Evolutionary conservation across 2,113 vertebrate genomes (phyloP).

Genomic region (Origma solitaria): DNA sequence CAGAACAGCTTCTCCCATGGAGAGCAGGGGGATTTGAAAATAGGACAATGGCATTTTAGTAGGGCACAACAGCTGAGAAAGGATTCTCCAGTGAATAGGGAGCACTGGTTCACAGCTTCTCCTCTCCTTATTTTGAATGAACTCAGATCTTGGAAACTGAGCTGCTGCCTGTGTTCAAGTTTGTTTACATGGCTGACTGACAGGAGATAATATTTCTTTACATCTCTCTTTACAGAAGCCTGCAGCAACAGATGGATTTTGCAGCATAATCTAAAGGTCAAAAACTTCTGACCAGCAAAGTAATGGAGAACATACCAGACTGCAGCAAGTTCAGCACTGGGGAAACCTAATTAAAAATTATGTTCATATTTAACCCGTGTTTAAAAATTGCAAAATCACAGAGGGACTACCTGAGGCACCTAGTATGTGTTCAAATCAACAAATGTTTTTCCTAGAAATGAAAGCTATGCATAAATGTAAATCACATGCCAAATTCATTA

Average conservation of each 20-base stretch:
- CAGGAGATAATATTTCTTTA: conserved; percentile 15
- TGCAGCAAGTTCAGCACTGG: background rate
- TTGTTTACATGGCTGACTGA: conserved; percentile 14
- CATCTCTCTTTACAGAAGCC: background rate
- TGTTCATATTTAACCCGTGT: background rate
- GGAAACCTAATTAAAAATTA: conserved; percentile 9
- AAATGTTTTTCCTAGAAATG: background rate
- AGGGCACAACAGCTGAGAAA: background rate
- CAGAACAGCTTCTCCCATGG: background rate
- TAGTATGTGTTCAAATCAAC: background rate
- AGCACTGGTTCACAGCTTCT: background rate
- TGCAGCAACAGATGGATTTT: conserved; percentile 48
- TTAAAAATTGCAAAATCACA: background rate
- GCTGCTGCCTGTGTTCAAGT: background rate
- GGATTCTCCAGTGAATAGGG: background rate
- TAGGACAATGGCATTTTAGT: background rate
- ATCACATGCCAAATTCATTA: background rate
- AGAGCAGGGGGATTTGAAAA: background rate
- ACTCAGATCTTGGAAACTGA: background rate
- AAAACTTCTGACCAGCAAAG: conserved; percentile 7
- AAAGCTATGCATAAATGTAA: background rate
- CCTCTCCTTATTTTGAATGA: background rate
- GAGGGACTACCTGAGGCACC: background rate
- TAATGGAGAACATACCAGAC: background rate
- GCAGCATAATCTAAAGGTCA: conserved; percentile 37